Conservation (phyloP, 2,888 invertebrate species). For the Campoplex nolae region DNA sequence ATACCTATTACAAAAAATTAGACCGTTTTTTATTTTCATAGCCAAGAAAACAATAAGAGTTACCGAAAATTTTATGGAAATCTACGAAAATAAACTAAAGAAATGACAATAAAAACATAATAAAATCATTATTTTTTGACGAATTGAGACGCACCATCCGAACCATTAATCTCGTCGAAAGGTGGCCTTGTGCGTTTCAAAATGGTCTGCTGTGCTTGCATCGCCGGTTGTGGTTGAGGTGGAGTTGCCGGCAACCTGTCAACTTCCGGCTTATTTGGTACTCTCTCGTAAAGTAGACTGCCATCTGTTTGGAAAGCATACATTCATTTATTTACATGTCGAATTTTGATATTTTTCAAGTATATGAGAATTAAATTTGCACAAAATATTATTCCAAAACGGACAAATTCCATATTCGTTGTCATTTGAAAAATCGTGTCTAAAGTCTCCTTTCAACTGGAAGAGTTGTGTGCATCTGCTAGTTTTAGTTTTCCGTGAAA, state of each 20-base stretch:
- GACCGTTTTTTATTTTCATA: background rate
- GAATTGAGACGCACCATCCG: slow-evolving; percentile 89
- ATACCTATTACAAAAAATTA: slow-evolving; percentile 77
- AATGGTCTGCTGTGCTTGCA: slow-evolving; percentile 85
- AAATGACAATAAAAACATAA: too few species aligned
- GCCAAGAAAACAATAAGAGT: too few species aligned
- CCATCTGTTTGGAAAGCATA: slow-evolving; percentile 87
- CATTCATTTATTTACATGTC: background rate
- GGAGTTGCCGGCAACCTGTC: slow-evolving; percentile 88
- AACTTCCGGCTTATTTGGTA: slow-evolving; percentile 91
- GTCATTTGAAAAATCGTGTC: background rate
- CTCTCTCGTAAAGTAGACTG: slow-evolving; percentile 94
- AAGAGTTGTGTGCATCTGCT: background rate
- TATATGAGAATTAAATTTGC: background rate
- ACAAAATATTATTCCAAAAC: background rate
- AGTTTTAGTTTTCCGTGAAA: background rate
- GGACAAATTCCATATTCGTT: background rate
- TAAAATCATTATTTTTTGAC: background rate
- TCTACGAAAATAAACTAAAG: too few species aligned
- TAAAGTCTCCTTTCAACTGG: background rate
- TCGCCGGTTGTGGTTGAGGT: slow-evolving; percentile 82
- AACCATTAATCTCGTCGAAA: slow-evolving; percentile 95
- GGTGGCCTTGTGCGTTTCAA: slow-evolving; percentile 91
- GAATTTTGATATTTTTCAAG: background rate
- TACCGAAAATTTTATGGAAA: too few species aligned